These are phyloP conservation scores for Plebejus argus DNA, from an alignment of 2,888 invertebrate genomes.

Conservation along the genomic window DNA sequence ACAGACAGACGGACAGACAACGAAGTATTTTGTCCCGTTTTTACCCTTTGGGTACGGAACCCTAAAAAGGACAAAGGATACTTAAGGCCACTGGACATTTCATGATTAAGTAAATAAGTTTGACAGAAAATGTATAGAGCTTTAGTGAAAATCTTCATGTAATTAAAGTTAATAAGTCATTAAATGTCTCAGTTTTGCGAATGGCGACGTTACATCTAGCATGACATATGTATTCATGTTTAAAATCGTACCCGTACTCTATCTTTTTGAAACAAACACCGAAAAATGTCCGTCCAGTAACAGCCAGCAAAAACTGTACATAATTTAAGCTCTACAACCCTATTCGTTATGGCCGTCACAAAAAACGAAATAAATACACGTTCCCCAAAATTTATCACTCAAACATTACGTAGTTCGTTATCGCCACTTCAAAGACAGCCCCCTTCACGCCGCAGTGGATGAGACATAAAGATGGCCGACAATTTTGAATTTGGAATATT, in stretches of 20 bases:
- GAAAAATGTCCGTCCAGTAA: background rate
- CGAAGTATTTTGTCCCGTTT: too few relatives aligned
- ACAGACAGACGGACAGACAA: too few relatives aligned
- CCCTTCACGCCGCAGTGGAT: constrained; percentile 49
- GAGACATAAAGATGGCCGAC: constrained; percentile 47
- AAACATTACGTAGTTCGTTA: constrained; percentile 56
- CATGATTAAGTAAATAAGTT: too few relatives aligned
- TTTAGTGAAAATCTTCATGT: too few relatives aligned
- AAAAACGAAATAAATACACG: constrained; percentile 52
- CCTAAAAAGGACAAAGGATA: too few relatives aligned
- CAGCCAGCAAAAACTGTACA: background rate
- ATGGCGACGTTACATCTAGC: background rate
- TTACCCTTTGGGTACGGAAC: too few relatives aligned
- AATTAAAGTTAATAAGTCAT: background rate
- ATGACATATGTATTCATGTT: too few relatives aligned
- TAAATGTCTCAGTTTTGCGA: background rate
- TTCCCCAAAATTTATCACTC: constrained; percentile 52
- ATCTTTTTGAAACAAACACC: constrained; percentile 1
- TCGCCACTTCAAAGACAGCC: constrained; percentile 46
- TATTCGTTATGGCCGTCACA: constrained; percentile 58
- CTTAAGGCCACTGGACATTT: too few relatives aligned
- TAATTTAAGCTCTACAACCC: constrained; percentile 38
- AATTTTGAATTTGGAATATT: constrained; percentile 55
- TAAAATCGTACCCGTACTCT: background rate
- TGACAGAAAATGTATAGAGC: too few relatives aligned